Evolutionary conservation across 2,888 invertebrate species (phyloP), one percentile per base, ranked within the genome.

Genomic region (Torymus aiolomorphi): DNA sequence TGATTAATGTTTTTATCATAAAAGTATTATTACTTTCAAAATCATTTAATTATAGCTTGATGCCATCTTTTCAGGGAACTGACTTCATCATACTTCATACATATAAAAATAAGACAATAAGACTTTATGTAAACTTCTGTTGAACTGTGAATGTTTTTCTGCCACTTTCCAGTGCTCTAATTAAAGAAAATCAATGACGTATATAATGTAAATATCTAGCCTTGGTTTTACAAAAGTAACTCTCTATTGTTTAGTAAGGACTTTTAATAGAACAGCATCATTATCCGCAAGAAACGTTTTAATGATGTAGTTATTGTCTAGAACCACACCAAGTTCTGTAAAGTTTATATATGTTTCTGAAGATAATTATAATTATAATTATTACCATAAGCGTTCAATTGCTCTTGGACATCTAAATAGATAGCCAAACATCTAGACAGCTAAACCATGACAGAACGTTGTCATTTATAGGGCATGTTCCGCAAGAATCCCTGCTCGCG

Each of bases 391-490:
- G 14, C 99, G 99, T 91, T 98, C 98, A 51, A 99, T 98, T 78
- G 98, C 96, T 88, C 96, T 94, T 24, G 97, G 98, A 92, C 98
- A 98, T 87, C 96, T 95, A 98, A 98, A 90, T 98, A 98, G 89
- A 99, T 98, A 81, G 97, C n/a, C n/a, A n/a, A n/a, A n/a, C n/a
- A n/a, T n/a, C n/a, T n/a, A n/a, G n/a, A n/a, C n/a, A n/a, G n/a
- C 97, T 84, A 98, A 93, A 80, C 99, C 99, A 91, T 99, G 99
- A 80, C 97, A 97, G 92, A 99, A 98, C n/a, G n/a, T n/a, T n/a
- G n/a, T n/a, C n/a, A n/a, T n/a, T n/a, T n/a, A n/a, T n/a, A n/a
- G n/a, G n/a, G n/a, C n/a, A n/a, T n/a, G n/a, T n/a, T n/a, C n/a
- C n/a, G n/a, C n/a, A n/a, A n/a, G n/a, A n/a, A n/a, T n/a, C n/a